Percentiles rank a stretch among this genome's conserved stretches.
Evolutionary conservation across 2,888 invertebrate genomes (phyloP).

Genomic region (Empis livida): DNA sequence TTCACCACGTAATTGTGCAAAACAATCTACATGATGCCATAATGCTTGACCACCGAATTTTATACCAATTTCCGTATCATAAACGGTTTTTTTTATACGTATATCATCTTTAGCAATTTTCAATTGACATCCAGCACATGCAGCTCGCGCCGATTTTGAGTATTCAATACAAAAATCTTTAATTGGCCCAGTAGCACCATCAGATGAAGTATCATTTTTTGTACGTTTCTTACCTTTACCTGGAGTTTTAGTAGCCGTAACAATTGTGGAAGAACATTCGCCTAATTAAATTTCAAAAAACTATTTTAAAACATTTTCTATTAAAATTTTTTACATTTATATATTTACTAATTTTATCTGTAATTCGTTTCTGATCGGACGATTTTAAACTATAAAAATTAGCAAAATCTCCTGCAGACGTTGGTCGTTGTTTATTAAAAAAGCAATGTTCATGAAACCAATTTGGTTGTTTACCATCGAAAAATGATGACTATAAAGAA

Average conservation of each 20-base stretch:
- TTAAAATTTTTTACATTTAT: not conserved
- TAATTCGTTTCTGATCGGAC: constrained; percentile 73
- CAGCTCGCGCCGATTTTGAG: constrained; percentile 69
- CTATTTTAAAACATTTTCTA: not conserved
- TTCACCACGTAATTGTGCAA: constrained; percentile 57
- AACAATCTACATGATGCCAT: constrained; percentile 91
- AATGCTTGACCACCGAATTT: constrained; percentile 71
- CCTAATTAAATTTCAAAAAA: no score
- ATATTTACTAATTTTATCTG: constrained; percentile 48
- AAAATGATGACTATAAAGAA: constrained; percentile 58
- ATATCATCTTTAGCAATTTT: constrained; percentile 65
- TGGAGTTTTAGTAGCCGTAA: not conserved
- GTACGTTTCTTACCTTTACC: constrained; percentile 43
- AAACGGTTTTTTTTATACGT: constrained; percentile 73
- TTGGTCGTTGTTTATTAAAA: constrained; percentile 66
- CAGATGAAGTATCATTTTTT: constrained; percentile 29
- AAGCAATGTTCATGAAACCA: constrained; percentile 88
- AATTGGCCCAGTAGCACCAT: constrained; percentile 34
- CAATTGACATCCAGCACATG: constrained; percentile 71
- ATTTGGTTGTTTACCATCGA: constrained; percentile 73
- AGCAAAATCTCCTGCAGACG: constrained; percentile 60
- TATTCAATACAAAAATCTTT: constrained; percentile 70
- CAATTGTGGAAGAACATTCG: not conserved
- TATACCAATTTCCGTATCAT: constrained; percentile 63
- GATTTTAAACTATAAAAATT: constrained; percentile 65